Conservation (phyloP, 2,797 vertebrate species). For the Cuniculus paca region DNA sequence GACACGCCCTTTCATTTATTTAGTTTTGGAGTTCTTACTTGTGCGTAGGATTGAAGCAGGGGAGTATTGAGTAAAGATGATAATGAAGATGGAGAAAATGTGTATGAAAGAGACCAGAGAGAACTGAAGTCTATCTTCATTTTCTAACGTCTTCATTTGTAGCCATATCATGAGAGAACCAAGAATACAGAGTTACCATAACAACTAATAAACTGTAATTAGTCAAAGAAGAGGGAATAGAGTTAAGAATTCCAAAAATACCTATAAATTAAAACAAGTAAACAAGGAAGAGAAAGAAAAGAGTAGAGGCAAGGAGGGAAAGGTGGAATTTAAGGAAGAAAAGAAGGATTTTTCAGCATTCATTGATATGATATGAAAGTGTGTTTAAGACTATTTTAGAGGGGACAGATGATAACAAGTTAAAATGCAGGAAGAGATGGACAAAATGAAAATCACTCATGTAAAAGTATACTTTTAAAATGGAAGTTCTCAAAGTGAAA, state of each 20-base stretch:
- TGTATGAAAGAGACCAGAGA: background rate
- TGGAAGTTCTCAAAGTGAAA: constrained; percentile 12
- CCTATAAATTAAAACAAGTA: background rate
- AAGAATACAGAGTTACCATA: constrained; percentile 87
- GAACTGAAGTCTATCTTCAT: constrained; percentile 75
- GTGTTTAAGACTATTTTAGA: constrained; percentile 30
- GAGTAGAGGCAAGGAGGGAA: constrained; percentile 63
- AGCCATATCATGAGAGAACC: constrained; percentile 79
- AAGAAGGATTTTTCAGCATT: constrained; percentile 66
- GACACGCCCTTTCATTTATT: background rate
- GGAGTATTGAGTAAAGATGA: background rate
- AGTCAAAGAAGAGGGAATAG: constrained; percentile 84
- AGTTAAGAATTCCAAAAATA: constrained; percentile 77
- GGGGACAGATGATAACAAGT: background rate
- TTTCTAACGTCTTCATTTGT: constrained; percentile 78
- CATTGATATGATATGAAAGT: constrained; percentile 66
- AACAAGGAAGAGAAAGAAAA: background rate
- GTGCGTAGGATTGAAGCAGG: background rate
- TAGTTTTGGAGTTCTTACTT: background rate
- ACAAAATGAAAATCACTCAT: constrained; percentile 21
- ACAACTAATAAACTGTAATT: constrained; percentile 89
- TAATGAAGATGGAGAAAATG: background rate
- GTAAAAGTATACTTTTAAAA: background rate
- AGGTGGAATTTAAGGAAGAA: constrained; percentile 60
- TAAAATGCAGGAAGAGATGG: constrained; percentile 1